Evolutionary conservation across 1,140 invertebrate species (phyloP), one percentile per base, ranked within the genome.

Genomic region (Bombus superbus): DNA sequence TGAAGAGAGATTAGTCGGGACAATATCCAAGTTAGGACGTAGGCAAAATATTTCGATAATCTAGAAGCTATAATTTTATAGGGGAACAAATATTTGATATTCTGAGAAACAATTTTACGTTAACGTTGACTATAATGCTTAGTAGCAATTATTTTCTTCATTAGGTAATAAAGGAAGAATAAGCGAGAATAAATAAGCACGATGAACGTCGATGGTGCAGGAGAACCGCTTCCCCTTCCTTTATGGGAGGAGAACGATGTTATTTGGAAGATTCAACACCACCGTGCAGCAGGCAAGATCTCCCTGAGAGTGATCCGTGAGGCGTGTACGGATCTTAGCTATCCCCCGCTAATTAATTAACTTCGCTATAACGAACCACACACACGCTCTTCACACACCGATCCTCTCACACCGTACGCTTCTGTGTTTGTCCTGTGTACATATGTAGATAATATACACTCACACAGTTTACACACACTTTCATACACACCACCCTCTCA

Each of bases 391-490:
- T 38, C 86, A 81, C 84, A 53, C 81, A 32, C 62, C 53, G 28
- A 75, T 83, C 84, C 86, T 84, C 85, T 83, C 81, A 91, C 89
- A 89, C 79, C 90, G 89, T 91, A 88, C 86, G 93, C 92, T 93
- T 93, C 93, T 92, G 90, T 92, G 92, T 94, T 94, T 92, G 88
- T 91, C 90, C 91, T 91, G 89, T 94, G 93, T 93, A 94, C 90
- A 94, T 94, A 94, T 94, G 94, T 94, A 94, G 92, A 94, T 94
- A 93, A 91, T 92, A 91, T 91, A 91, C 81, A 64, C 71, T 42
- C 40, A 57, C n/a, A 74, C 22, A 22, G 9, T 18, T 8, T 28
- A 74, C 28, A 42, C 47, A 72, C 40, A 74, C 35, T 8, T 28
- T 72, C 9, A 38, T 18, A 44, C 13, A 71, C 38, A 77, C 53